Evolutionary conservation across 2,888 invertebrate species (phyloP), one percentile per base, ranked within the genome.

Genomic region (Sesamia inferens): DNA sequence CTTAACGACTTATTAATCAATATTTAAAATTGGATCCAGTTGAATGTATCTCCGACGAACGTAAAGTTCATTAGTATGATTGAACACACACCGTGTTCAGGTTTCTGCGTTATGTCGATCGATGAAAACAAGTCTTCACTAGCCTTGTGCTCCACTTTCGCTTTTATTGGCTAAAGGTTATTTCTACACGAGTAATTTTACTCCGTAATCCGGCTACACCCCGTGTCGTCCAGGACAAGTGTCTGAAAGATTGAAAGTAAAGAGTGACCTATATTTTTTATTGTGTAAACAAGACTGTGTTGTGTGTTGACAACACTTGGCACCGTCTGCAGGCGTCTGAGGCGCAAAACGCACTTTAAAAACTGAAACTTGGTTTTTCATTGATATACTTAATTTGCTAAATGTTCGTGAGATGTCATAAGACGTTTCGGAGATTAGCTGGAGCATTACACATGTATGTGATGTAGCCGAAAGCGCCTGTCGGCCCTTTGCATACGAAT

Each of bases 71-170:
- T 86, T 79, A 75, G 67, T 85, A 76, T 81, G 71, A 86, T 82
- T 82, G 76, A 76, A 82, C 83, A 87, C 81, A 84, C 80, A 74
- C 77, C 76, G 79, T 83, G 83, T 84, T 83, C 83, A 84, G 64
- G 85, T 88, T 85, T 85, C 87, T 85, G 82, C 81, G 79, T 80
- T 84, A 82, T 87, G 87, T 89, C 87, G 88, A 89, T 90, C 89
- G 87, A 78, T 84, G 88, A 84, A 85, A 90, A 89, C 89, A 84
- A 89, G 88, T 88, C 87, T 89, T 88, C 89, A 78, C 80, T 88
- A 89, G 89, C 90, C 88, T 90, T 89, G 89, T 89, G 91, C 87
- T 90, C 90, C 86, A 91, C 91, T 91, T 91, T 92, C 91, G 90
- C 88, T 92, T 91, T 91, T 90, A 88, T 87, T 87, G 88, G 79